These are phyloP conservation scores for Thalassarche chlororhynchos DNA, from an alignment of 2,113 vertebrate species.

Conservation along the genomic window DNA sequence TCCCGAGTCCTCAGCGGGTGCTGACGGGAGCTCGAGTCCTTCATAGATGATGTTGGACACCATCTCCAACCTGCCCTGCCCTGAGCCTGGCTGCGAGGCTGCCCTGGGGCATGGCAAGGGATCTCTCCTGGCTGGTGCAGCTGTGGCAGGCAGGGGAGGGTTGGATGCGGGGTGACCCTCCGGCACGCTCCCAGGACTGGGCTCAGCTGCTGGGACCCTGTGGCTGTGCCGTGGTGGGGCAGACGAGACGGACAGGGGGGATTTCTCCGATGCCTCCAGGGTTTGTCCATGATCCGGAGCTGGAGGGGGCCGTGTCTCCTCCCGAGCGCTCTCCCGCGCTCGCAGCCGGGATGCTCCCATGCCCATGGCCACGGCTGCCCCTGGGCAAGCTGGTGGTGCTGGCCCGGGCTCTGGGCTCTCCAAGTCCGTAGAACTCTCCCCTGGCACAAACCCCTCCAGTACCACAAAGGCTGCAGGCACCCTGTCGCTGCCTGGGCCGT, in stretches of 20 bases:
- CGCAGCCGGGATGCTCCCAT: not conserved
- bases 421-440: conserved; percentile 44
- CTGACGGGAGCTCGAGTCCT: conserved; percentile 66
- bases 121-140: conserved; percentile 37
- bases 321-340: not conserved
- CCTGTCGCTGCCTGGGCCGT: conserved; percentile 41
- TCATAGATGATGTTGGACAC: conserved; percentile 90
- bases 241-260: conserved; percentile 1
- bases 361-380: not conserved
- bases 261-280: not conserved
- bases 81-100: not conserved
- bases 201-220: not conserved
- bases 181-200: not conserved
- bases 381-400: not conserved
- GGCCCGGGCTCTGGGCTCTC: not conserved
- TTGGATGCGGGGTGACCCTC: not conserved
- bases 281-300: not conserved
- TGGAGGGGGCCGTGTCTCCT: not conserved
- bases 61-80: conserved; percentile 80
- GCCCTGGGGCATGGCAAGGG: not conserved
- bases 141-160: not conserved
- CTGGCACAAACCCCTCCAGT: conserved; percentile 65
- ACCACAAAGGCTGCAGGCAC: conserved; percentile 48
- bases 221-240: conserved; percentile 70
- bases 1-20: not conserved